phyloP scores from a whole-genome alignment of 2,888 invertebrate genomes.

The Agrotis segetum region DNA sequence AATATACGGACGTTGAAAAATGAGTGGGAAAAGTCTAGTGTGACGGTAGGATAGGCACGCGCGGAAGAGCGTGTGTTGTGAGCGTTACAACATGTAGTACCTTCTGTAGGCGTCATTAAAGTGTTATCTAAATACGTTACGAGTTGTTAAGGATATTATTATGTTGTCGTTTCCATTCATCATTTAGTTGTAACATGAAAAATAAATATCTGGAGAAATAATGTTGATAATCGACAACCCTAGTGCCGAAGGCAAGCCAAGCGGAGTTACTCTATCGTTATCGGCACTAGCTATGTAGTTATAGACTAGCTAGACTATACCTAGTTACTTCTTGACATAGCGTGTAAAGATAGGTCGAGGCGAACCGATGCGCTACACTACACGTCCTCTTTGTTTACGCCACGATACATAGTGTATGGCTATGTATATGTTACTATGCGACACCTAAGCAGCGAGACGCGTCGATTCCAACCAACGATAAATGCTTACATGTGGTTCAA shows the following conservation, averaged over 20 bases:
- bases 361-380: slow-evolving; percentile 71
- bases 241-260: slow-evolving; percentile 58
- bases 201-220: slow-evolving; percentile 5
- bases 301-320: slow-evolving; percentile 59
- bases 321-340: slow-evolving; percentile 63
- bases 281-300: slow-evolving; percentile 61
- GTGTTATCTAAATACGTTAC: slow-evolving; percentile 37
- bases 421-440: slow-evolving; percentile 63
- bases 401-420: slow-evolving; percentile 42
- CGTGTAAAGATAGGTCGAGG: slow-evolving; percentile 75
- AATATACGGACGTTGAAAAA: slow-evolving; percentile 62
- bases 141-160: slow-evolving; percentile 19
- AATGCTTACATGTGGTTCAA: slow-evolving; percentile 28
- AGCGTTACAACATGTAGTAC: slow-evolving; percentile 28
- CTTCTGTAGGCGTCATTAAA: slow-evolving; percentile 50
- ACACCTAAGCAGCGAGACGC: slow-evolving; percentile 33
- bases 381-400: slow-evolving; percentile 72
- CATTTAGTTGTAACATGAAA: not conserved
- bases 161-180: slow-evolving; percentile 24
- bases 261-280: slow-evolving; percentile 59
- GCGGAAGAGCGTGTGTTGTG: slow-evolving; percentile 63
- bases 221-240: slow-evolving; percentile 55
- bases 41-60: slow-evolving; percentile 60
- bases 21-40: slow-evolving; percentile 67
- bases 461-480: slow-evolving; percentile 31